phyloP scores from a whole-genome alignment of 2,888 invertebrate species.

The Synanthedon andrenaeformis region DNA sequence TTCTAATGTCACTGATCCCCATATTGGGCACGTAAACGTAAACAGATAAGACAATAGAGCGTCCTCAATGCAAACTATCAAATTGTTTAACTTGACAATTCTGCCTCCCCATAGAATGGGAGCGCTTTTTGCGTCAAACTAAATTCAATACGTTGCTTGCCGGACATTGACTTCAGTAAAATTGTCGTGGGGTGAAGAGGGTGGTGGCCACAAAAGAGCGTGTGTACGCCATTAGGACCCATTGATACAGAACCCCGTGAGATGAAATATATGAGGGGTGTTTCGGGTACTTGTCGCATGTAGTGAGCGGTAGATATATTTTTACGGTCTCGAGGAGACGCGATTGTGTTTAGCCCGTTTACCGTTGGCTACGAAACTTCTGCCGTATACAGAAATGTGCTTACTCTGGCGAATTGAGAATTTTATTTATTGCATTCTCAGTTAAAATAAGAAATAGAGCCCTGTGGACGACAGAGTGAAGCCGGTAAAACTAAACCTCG shows the following conservation, averaged over 20 bases:
- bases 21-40: too few species aligned
- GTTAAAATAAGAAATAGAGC: too few species aligned
- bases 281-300: conserved; percentile 12
- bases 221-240: conserved; percentile 48
- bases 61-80: not conserved
- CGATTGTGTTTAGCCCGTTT: conserved; percentile 5
- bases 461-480: too few species aligned
- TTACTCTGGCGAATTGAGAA: not conserved
- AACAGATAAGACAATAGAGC: too few species aligned
- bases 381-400: not conserved
- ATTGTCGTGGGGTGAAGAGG: conserved; percentile 17
- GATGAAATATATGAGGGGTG: conserved; percentile 38
- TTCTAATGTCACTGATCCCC: too few species aligned
- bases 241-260: conserved; percentile 44
- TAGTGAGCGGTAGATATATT: not conserved
- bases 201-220: conserved; percentile 27
- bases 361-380: conserved; percentile 1
- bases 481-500: too few species aligned
- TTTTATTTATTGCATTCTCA: too few species aligned
- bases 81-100: not conserved
- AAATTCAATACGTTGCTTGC: conserved; percentile 30
- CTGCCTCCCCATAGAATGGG: conserved; percentile 7
- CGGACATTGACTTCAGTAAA: conserved; percentile 28
- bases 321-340: not conserved
- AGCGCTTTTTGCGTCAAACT: conserved; percentile 7